Evolutionary conservation across 2,888 invertebrate genomes (phyloP).

Genomic region (Cerceris rybyensis): DNA sequence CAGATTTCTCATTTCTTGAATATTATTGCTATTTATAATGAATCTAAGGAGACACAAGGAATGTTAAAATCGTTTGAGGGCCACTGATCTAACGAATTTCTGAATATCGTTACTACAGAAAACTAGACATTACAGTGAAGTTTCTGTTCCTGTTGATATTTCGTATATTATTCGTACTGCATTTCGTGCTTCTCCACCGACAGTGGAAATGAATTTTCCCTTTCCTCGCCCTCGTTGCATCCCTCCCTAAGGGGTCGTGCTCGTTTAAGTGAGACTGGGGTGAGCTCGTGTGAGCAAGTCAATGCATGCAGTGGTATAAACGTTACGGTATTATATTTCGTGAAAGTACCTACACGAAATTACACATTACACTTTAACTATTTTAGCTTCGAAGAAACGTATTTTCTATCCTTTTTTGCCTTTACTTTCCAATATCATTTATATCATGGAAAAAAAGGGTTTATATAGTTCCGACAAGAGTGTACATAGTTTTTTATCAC

Average conservation of each 20-base stretch:
- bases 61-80: too few species aligned
- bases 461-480: background rate
- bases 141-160: background rate
- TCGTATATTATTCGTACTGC: background rate
- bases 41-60: too few species aligned
- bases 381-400: background rate
- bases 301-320: slow-evolving; percentile 1
- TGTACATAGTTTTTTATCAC: too few species aligned
- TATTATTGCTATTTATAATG: too few species aligned
- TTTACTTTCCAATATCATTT: background rate
- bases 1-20: too few species aligned
- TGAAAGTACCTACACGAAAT: background rate
- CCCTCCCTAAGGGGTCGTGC: slow-evolving; percentile 15
- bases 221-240: slow-evolving; percentile 24
- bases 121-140: too few species aligned
- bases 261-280: background rate
- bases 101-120: too few species aligned
- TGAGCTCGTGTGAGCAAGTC: slow-evolving; percentile 12
- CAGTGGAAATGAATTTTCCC: slow-evolving; percentile 28
- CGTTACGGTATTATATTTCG: background rate
- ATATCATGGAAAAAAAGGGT: background rate
- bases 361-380: background rate
- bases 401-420: background rate
- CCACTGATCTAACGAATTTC: too few species aligned
- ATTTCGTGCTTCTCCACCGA: slow-evolving; percentile 10